Conservation (phyloP, 2,113 vertebrate species). For the Mustela nigripes region DNA sequence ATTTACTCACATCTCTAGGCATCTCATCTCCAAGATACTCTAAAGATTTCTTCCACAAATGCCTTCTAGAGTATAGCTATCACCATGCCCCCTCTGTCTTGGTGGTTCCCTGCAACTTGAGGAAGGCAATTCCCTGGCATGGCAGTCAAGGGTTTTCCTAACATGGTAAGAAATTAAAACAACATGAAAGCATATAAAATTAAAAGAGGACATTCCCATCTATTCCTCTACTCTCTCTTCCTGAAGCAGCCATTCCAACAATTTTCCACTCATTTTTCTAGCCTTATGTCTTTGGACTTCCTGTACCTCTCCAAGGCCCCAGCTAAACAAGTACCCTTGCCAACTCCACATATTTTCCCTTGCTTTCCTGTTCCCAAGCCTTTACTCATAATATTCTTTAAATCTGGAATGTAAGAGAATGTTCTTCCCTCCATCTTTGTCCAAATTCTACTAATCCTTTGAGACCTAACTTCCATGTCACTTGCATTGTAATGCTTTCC, state of each 20-base stretch:
- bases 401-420: background rate
- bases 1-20: background rate
- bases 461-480: background rate
- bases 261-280: background rate
- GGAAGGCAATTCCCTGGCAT: background rate
- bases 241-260: background rate
- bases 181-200: background rate
- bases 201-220: background rate
- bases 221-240: background rate
- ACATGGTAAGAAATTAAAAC: background rate
- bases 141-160: conserved; percentile 2
- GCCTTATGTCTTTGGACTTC: conserved; percentile 22
- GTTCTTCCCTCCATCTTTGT: background rate
- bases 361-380: background rate
- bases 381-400: conserved; percentile 11
- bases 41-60: background rate
- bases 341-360: background rate
- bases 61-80: background rate
- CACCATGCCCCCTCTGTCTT: background rate
- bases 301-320: background rate
- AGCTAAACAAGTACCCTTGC: background rate
- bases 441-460: background rate
- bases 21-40: background rate
- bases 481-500: background rate
- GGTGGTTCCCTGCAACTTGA: background rate